Base-by-base conservation (phyloP, 2,797 vertebrate species). In the Cyprinodon diabolis region DNA sequence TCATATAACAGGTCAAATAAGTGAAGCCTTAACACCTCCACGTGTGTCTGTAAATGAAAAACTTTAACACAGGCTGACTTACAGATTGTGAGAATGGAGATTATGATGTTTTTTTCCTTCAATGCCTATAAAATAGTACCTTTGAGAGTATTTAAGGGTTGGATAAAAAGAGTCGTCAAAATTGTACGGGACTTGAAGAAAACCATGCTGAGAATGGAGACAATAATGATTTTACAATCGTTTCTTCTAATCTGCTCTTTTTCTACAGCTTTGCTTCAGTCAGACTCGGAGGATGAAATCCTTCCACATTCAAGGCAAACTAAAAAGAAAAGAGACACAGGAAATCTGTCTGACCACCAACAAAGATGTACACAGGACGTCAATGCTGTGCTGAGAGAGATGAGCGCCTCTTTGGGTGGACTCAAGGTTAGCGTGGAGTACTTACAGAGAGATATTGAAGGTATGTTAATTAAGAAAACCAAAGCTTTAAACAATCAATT, bases 241-340 rank as follows among this genome's bases (percentile, higher is more conserved):
- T 25, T 89, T 66, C 66, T 88, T 70, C 68, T 84, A 54, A 60
- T 79, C 69, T 89, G 78, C 68, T 72, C 7, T 23, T 7, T 71
- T 43, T 23, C n/a, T 15, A 40, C 17, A 0, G 68, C 68, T 71
- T 66, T 71, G 60, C 62, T 67, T 71, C 13, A 77, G 14, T 25
- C 11, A 37, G 0, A 54, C 12, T n/a, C 66, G n/a, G 57, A 74
- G 13, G 83, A 76, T 23, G 19, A 87, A 47, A 72, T 78, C 1
- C 3, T 56, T 56, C 13, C 54, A 11, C 13, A 87, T 43, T 69
- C 77, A 63, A 30, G 0, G 0, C 73, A 69, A 66, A 40, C 23
- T 45, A 56, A 70, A 0, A 49, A 52, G 55, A 37, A 2, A 69
- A 17, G 1, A 4, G 51, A 75, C 51, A 5, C 67, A 66, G 52